These are phyloP conservation scores for Myotis daubentonii DNA, from an alignment of 2,797 vertebrate species.

Conservation along the genomic window DNA sequence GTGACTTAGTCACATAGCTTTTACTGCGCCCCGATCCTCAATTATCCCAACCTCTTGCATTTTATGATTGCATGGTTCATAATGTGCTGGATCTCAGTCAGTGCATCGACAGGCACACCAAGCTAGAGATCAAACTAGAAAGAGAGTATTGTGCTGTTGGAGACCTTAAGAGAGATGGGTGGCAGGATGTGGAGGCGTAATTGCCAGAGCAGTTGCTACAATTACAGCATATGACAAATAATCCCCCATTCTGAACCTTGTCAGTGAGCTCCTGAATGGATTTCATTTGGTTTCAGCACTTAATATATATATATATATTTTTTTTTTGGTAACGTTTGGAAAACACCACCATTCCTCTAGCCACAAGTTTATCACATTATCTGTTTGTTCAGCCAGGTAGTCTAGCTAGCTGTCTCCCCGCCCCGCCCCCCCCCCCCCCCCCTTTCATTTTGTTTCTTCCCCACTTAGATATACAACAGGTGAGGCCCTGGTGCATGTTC, in stretches of 20 bases:
- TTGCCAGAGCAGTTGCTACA: background rate
- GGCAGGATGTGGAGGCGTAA: background rate
- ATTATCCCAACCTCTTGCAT: background rate
- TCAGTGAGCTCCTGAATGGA: background rate
- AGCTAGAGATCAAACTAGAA: background rate
- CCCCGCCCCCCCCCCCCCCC: fast-evolving
- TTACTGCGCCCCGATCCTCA: background rate
- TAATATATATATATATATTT: background rate
- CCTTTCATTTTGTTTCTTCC: background rate
- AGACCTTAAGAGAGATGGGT: background rate
- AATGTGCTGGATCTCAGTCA: background rate
- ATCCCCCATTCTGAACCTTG: background rate
- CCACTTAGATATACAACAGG: background rate
- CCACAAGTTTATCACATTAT: background rate
- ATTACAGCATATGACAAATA: background rate
- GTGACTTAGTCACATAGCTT: background rate
- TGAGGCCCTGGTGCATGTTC: background rate
- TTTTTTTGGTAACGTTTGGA: background rate
- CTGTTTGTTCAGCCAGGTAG: background rate
- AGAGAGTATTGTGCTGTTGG: background rate
- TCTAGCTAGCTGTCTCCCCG: background rate
- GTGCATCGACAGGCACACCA: background rate
- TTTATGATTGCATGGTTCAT: background rate
- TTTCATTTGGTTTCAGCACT: background rate
- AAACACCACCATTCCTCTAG: background rate